Percentiles rank a stretch among this genome's conserved stretches.
phyloP scores from a whole-genome alignment of 2,888 invertebrate species.

The Tachina grossa region DNA sequence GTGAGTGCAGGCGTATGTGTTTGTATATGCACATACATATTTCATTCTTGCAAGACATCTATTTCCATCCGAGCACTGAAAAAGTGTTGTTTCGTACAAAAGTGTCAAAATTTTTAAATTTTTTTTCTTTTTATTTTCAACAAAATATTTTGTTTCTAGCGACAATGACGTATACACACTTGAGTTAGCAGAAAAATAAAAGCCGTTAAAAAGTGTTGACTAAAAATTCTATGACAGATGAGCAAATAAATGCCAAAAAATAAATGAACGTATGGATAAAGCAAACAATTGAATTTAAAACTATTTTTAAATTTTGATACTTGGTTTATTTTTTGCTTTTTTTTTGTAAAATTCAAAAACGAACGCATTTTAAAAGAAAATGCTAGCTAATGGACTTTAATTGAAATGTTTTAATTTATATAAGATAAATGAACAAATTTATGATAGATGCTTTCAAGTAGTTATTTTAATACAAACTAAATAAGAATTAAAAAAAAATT shows the following conservation, averaged over 20 bases:
- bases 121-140: not conserved
- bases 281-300: not conserved
- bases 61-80: slow-evolving; percentile 5
- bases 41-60: slow-evolving; percentile 1
- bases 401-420: not conserved
- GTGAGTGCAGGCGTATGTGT: no score
- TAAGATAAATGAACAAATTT: not conserved
- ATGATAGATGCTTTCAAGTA: slow-evolving; percentile 12
- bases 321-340: no score
- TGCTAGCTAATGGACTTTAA: slow-evolving; percentile 15
- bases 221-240: slow-evolving; percentile 23
- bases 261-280: not conserved
- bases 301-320: not conserved
- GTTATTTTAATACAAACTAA: not conserved
- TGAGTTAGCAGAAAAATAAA: not conserved
- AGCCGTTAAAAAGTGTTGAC: slow-evolving; percentile 12
- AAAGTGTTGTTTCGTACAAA: slow-evolving; percentile 28
- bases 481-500: not conserved
- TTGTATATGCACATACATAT: not conserved
- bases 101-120: slow-evolving; percentile 35
- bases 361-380: not conserved
- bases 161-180: slow-evolving; percentile 22
- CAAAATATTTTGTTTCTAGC: slow-evolving; percentile 22
- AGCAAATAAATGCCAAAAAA: slow-evolving; percentile 8
- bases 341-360: not conserved